phyloP scores from a whole-genome alignment of 2,888 invertebrate species.

The Orthosia gothica region DNA sequence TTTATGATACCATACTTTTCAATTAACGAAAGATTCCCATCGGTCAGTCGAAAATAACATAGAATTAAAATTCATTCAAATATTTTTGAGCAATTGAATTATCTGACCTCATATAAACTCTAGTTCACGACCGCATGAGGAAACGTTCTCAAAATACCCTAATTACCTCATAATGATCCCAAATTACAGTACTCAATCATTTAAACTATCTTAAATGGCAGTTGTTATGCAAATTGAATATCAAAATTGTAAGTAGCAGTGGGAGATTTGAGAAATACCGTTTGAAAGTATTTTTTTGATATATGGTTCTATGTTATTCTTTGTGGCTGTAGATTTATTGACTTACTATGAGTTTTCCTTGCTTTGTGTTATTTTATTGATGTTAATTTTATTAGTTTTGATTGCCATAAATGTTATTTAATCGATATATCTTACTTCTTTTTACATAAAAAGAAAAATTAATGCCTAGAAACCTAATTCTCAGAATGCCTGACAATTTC shows the following conservation, averaged over 20 bases:
- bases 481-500: not conserved
- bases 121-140: conserved; percentile 61
- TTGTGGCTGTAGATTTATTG: conserved; percentile 23
- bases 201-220: conserved; percentile 68
- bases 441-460: not conserved
- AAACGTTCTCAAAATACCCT: conserved; percentile 66
- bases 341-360: not conserved
- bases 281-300: conserved; percentile 25
- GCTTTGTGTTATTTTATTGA: conserved; percentile 21
- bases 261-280: conserved; percentile 47
- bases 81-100: conserved; percentile 67
- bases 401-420: not conserved
- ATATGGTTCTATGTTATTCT: conserved; percentile 12
- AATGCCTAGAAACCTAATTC: not conserved
- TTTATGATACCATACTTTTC: conserved; percentile 46
- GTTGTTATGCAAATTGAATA: conserved; percentile 70
- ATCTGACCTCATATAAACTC: conserved; percentile 62
- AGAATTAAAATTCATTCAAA: conserved; percentile 67
- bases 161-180: conserved; percentile 67
- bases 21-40: conserved; percentile 64
- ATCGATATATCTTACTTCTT: no score
- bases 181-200: conserved; percentile 70
- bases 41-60: conserved; percentile 64
- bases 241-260: conserved; percentile 65
- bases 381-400: not conserved